Evolutionary conservation across 2,888 invertebrate species (phyloP).

Genomic region (Tetragnatha montana): DNA sequence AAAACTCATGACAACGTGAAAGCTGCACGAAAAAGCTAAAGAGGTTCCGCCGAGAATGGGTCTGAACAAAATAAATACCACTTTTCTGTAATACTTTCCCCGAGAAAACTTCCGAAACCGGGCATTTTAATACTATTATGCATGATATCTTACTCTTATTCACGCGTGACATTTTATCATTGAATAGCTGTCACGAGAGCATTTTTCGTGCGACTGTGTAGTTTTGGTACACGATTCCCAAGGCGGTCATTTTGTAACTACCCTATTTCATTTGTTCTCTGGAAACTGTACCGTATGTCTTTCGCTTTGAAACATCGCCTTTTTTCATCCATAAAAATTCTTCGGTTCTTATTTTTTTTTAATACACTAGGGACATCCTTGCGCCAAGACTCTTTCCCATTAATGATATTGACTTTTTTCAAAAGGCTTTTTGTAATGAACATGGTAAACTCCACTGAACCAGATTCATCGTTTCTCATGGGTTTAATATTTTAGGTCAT

Average conservation of each 20-base stretch:
- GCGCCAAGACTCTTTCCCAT: constrained; percentile 35
- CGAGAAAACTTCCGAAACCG: neutral
- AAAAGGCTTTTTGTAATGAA: constrained; percentile 30
- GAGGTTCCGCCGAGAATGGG: neutral
- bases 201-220: constrained; percentile 33
- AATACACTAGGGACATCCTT: constrained; percentile 38
- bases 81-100: neutral
- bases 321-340: constrained; percentile 10
- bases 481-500: neutral
- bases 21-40: neutral
- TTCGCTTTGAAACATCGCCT: constrained; percentile 3
- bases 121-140: constrained; percentile 33
- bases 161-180: constrained; percentile 54
- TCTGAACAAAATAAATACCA: neutral
- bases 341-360: constrained; percentile 22
- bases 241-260: constrained; percentile 44
- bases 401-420: constrained; percentile 38
- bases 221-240: constrained; percentile 56
- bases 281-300: constrained; percentile 37
- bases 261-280: constrained; percentile 45
- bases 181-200: constrained; percentile 48
- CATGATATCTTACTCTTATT: constrained; percentile 40
- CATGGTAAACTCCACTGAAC: neutral
- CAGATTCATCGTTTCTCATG: neutral
- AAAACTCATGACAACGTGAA: neutral